A percentile compares a stretch with the other conserved stretches of the same genome.
These are phyloP conservation scores for Leptoclinus maculatus DNA, from an alignment of 2,797 vertebrate species.

Conservation along the genomic window DNA sequence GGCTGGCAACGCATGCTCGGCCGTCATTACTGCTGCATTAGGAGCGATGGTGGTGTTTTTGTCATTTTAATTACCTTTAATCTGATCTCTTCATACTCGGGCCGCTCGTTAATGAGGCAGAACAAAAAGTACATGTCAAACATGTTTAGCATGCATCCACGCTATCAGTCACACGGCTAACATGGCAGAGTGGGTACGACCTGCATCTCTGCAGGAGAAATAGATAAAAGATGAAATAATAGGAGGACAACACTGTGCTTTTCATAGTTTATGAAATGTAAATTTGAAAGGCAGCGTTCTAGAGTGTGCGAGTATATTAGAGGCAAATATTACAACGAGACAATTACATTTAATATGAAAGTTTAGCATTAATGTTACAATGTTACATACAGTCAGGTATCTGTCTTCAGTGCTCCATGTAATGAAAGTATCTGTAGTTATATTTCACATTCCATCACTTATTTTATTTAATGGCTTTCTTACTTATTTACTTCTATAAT, in stretches of 20 bases:
- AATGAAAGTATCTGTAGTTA: not conserved
- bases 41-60: slow-evolving; percentile 78
- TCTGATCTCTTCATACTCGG: slow-evolving; percentile 76
- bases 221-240: not conserved
- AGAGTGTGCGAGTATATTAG: not conserved
- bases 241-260: not conserved
- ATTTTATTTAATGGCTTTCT: not conserved
- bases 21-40: slow-evolving; percentile 79
- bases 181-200: slow-evolving; percentile 11
- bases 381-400: slow-evolving; percentile 9
- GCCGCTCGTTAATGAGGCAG: slow-evolving; percentile 74
- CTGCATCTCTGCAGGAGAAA: not conserved
- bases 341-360: not conserved
- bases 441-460: not conserved
- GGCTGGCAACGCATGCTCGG: slow-evolving; percentile 71
- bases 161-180: slow-evolving; percentile 64
- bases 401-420: not conserved
- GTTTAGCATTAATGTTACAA: not conserved
- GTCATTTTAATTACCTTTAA: slow-evolving; percentile 82
- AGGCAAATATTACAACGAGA: not conserved
- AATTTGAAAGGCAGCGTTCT: not conserved
- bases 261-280: not conserved
- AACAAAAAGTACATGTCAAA: slow-evolving; percentile 77
- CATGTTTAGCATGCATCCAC: slow-evolving; percentile 57
- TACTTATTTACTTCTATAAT: not conserved